A percentile compares a stretch with the other conserved stretches of the same genome.
Conservation (phyloP, 1,140 invertebrate species). For the Drosophila asahinai region DNA sequence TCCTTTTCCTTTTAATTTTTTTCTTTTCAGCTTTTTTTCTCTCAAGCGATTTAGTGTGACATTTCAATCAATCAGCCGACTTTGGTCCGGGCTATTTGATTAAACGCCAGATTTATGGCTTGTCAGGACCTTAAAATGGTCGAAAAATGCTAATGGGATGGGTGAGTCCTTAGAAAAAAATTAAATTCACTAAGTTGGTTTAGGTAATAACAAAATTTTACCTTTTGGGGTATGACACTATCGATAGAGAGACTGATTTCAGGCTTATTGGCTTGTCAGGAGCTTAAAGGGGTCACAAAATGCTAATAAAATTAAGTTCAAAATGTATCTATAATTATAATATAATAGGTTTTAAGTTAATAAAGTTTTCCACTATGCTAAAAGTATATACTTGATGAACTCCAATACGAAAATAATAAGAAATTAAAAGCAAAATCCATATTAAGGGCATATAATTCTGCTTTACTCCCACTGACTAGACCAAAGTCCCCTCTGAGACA, state of each 20-base stretch:
- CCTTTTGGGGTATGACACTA: neutral
- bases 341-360: too few relatives aligned
- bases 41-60: conserved; percentile 71
- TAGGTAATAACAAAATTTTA: neutral
- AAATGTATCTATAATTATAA: too few relatives aligned
- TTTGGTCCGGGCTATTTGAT: conserved; percentile 36
- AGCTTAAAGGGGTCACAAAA: neutral
- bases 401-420: neutral
- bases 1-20: conserved; percentile 50
- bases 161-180: neutral
- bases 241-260: neutral
- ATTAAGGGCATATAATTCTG: neutral
- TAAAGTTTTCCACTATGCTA: too few relatives aligned
- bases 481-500: conserved; percentile 10
- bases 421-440: neutral
- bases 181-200: neutral
- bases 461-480: neutral
- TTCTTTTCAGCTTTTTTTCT: conserved; percentile 31
- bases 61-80: conserved; percentile 81
- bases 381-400: too few relatives aligned
- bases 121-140: conserved; percentile 30
- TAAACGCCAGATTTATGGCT: conserved; percentile 51
- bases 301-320: neutral
- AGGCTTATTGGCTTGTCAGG: neutral
- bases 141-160: conserved; percentile 16